Evolutionary conservation across 2,888 invertebrate genomes (phyloP), one percentile per base, ranked within the genome.

Genomic region (Augochlorella aurata): DNA sequence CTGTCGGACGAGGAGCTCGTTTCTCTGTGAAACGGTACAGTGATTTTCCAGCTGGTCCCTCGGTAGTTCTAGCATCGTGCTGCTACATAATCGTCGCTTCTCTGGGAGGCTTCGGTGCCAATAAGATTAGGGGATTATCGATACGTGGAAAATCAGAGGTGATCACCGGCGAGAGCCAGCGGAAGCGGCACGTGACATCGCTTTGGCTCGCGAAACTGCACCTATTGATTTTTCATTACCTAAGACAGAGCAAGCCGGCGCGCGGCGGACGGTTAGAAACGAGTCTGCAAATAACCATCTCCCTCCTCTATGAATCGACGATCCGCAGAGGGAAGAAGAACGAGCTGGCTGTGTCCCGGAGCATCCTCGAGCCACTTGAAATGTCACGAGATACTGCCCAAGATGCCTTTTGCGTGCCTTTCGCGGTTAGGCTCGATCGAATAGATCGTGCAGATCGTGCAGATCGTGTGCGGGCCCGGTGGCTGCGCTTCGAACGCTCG

Each of bases 341-440:
- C 29, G 44, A 50, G 69, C 45, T 47, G 63, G n/a, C 44, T 71
- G 69, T 24, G 66, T 47, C 67, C 63, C 49, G 74, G 54, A 71
- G 45, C 65, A 74, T 83, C 74, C 66, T 79, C 77, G 79, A 76
- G 78, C 63, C 69, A 74, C 58, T 82, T 58, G 76, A 87, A 87
- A 87, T 85, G 87, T 85, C 87, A 85, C 72, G 83, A 83, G 79
- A 78, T 81, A 72, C 69, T 69, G 71, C 67, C 71, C 75, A 76
- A 74, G 75, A 52, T 84, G 79, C 79, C 79, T 79, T 58, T 71
- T 77, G 79, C 83, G 71, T 84, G 79, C 79, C 84, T 79, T 76
- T 78, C 80, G 74, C 54, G 54, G 54, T 49, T 70, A 72, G 58
- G 74, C 49, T 71, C 74, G 71, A 12, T 24, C 71, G 74, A 61